Base-by-base conservation (phyloP, 30 jellyfish, hydroid and myxozoan species). In the Nemopilema nomurai region DNA sequence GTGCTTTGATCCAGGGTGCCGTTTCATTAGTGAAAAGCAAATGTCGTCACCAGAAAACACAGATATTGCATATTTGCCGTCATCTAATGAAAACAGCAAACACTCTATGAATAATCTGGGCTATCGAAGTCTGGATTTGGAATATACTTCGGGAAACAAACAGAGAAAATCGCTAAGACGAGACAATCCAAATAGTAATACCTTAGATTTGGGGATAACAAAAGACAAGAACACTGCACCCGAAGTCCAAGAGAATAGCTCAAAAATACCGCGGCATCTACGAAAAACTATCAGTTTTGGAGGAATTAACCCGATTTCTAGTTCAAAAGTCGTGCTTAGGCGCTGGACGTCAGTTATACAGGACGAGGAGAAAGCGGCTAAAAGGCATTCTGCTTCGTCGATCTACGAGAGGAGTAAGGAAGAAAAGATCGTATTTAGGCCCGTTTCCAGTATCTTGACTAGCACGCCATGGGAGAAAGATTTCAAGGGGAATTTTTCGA, bases 401-500 rank as follows among this genome's bases (percentile, higher is more conserved):
- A 20, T 70, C 62, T 62, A 20, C 65, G 87, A 84, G 57, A 81
- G 93, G 23, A 62, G 84, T 64, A 69, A 82, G 28, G 84, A 77
- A 18, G 87, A 84, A 65, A 84, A 84, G 51, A 64, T 53, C 17
- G 32, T 49, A 20, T 84, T 84, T 66, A 84, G 93, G 93, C 93
- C 93, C 19, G 93, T 84, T 31, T 84, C 93, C 7, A 84, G 87
- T 33, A 84, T 84, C 62, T 84, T 84, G 77, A 18, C 50, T 75
- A 84, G 87, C 76, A 73, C 93, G 52, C 93, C 93, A 3, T 84
- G 93, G 93, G 93, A 62, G 83, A 84, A 84, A 23, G 75, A 73
- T 65, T 84, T 84, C 67, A 74, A 62, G 26, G 91, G 80, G 52
- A 62, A 30, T 24, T 23, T 9, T 22, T 16, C 23, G 16, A 73